Percentiles rank a stretch among this genome's conserved stretches.
Evolutionary conservation across 2,797 vertebrate genomes (phyloP).

Genomic region (Galaxias olidus): DNA sequence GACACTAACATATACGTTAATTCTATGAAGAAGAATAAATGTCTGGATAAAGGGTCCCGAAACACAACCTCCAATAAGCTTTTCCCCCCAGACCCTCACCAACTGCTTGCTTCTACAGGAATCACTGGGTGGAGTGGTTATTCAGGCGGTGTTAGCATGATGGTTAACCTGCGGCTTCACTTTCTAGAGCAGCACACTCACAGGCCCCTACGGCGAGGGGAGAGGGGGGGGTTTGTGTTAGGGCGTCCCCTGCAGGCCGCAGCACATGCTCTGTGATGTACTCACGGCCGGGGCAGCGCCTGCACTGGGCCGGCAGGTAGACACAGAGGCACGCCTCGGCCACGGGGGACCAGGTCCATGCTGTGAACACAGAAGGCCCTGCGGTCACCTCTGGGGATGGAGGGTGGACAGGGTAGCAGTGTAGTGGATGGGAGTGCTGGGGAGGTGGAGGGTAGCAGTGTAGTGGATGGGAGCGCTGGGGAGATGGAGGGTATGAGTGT

Average conservation of each 20-base stretch:
- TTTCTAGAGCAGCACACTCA: neutral
- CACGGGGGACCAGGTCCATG: constrained; percentile 28
- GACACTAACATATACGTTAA: too few relatives aligned
- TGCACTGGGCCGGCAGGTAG: constrained; percentile 30
- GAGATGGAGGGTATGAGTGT: constrained; percentile 21
- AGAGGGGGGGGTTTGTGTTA: constrained; percentile 15
- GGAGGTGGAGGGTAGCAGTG: neutral
- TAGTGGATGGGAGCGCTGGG: constrained; percentile 56
- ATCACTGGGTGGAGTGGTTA: too few relatives aligned
- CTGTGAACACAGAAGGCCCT: constrained; percentile 34
- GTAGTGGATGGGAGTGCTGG: neutral
- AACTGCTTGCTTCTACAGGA: too few relatives aligned
- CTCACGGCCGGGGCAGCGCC: constrained; percentile 45
- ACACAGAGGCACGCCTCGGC: constrained; percentile 45
- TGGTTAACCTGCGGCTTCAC: neutral
- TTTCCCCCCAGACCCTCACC: too few relatives aligned
- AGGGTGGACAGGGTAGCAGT: neutral
- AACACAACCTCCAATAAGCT: too few relatives aligned
- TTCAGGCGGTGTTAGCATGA: too few relatives aligned
- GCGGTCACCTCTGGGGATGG: neutral
- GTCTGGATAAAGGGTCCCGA: too few relatives aligned
- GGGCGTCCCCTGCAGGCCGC: constrained; percentile 20
- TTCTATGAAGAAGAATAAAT: too few relatives aligned
- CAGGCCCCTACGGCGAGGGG: constrained; percentile 9
- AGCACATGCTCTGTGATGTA: constrained; percentile 48